These are phyloP conservation scores for Aegotheles bennettii DNA, from an alignment of 2,113 vertebrate species.

Conservation along the genomic window DNA sequence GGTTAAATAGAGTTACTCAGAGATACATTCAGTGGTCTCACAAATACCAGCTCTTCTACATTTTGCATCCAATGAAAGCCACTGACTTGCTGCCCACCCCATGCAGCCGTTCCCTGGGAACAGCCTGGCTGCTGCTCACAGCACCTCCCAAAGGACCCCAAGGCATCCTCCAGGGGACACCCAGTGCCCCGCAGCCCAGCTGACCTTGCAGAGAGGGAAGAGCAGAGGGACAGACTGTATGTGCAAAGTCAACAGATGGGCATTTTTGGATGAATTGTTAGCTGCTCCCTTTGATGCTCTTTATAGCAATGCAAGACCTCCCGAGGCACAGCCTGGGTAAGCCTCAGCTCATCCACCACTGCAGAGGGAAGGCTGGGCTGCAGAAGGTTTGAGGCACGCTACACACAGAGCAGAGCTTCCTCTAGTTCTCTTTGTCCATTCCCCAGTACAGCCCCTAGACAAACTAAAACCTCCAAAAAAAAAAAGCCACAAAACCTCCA, in stretches of 20 bases:
- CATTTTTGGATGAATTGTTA: neutral
- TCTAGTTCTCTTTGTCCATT: neutral
- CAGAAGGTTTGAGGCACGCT: neutral
- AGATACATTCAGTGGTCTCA: neutral
- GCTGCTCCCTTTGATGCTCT: neutral
- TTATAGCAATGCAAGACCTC: neutral
- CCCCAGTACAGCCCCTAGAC: rapidly evolving
- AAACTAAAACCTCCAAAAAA: neutral
- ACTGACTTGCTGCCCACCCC: rapidly evolving
- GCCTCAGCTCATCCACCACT: neutral
- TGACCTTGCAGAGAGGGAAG: no score
- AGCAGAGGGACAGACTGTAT: neutral
- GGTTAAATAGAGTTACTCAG: rapidly evolving
- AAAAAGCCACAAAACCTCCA: no score
- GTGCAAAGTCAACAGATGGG: neutral
- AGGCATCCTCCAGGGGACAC: rapidly evolving
- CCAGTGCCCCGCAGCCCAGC: rapidly evolving
- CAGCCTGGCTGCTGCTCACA: no score
- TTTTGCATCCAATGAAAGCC: neutral
- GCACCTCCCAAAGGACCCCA: neutral
- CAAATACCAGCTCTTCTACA: rapidly evolving
- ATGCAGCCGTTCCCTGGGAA: rapidly evolving
- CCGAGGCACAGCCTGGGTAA: neutral
- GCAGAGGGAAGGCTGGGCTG: rapidly evolving
- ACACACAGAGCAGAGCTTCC: neutral